These are phyloP conservation scores for Synanthedon tipuliformis DNA, from an alignment of 2,888 invertebrate species.

Conservation along the genomic window DNA sequence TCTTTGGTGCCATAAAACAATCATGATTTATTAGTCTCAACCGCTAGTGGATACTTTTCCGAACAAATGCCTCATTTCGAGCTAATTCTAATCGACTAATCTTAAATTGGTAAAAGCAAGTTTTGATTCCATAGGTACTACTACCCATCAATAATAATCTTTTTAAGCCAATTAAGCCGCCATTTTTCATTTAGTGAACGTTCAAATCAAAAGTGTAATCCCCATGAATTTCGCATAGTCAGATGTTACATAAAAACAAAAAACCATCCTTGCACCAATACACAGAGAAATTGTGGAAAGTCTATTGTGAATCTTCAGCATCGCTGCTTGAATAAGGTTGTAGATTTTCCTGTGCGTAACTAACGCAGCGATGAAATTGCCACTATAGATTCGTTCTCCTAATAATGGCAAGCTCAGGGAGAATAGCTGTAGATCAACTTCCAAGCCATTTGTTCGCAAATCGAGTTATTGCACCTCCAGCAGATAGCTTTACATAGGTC, in stretches of 20 bases:
- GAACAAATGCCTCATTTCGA: no score
- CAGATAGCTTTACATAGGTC: conserved; percentile 57
- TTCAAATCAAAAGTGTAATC: conserved; percentile 41
- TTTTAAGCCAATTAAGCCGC: conserved; percentile 59
- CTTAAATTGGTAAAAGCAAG: conserved; percentile 51
- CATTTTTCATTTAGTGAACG: conserved; percentile 55
- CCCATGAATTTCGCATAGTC: conserved; percentile 39
- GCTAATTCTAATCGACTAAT: conserved; percentile 21
- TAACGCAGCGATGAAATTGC: conserved; percentile 46
- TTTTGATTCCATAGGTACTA: conserved; percentile 27
- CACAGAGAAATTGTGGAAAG: conserved; percentile 14
- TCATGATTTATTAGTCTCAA: no score
- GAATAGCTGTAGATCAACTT: conserved; percentile 56
- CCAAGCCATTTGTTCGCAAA: conserved; percentile 64
- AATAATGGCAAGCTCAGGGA: conserved; percentile 22
- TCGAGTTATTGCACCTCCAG: conserved; percentile 64
- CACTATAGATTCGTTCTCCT: conserved; percentile 34
- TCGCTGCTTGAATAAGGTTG: conserved; percentile 42
- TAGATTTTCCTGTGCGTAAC: conserved; percentile 30
- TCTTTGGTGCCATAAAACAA: no score
- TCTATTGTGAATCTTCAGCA: conserved; percentile 38
- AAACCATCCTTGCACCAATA: not conserved
- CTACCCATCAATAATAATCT: conserved; percentile 58
- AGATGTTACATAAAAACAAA: conserved; percentile 16
- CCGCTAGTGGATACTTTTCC: no score